Evolutionary conservation across 2,888 invertebrate species (phyloP), one percentile per base, ranked within the genome.

Genomic region (Cosmorhoe ocellata): DNA sequence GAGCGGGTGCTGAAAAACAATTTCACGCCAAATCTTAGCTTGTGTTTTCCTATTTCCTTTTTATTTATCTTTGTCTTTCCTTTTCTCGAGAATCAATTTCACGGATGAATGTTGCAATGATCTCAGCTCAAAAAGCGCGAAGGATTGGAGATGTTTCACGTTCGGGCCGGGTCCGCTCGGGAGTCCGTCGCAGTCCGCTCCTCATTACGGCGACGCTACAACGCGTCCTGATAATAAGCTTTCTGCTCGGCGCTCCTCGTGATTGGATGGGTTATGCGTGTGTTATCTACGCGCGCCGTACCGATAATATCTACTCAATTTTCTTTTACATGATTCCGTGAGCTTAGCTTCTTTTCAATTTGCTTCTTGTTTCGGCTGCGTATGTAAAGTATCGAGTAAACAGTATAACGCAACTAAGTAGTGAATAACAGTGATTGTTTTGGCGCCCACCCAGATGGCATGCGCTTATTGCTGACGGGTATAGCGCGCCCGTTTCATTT

Each of bases 21-120:
- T 90, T 90, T 90, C 89, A 90, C 90, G 90, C 90, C 90, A 90
- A 90, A 90, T 90, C 90, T 90, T 89, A 88, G 86, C 87, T 85
- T 85, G 88, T 90, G 89, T 90, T 90, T 89, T 89, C 86, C 86
- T 90, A 89, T 90, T 90, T 90, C 88, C 87, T 86, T 90, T 88
- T 90, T 89, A 89, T 90, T 90, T 90, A 89, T 90, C 87, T 88
- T 88, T 88, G 86, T 88, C 83, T 88, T 88, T 88, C 86, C 86
- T 88, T 88, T 87, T 79, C 83, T 79, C 81, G 82, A 81, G 88
- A 90, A 90, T 90, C 90, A 90, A 90, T 90, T 90, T 90, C 90
- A 90, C 90, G 90, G 90, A 85, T 90, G 90, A 90, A 85, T 74
- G 87, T 89, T 76, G 81, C 85, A 83, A 90, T 90, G 88, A 90